Evolutionary conservation across 2,888 invertebrate genomes (phyloP), one percentile per base, ranked within the genome.

Genomic region (Sicus ferrugineus): DNA sequence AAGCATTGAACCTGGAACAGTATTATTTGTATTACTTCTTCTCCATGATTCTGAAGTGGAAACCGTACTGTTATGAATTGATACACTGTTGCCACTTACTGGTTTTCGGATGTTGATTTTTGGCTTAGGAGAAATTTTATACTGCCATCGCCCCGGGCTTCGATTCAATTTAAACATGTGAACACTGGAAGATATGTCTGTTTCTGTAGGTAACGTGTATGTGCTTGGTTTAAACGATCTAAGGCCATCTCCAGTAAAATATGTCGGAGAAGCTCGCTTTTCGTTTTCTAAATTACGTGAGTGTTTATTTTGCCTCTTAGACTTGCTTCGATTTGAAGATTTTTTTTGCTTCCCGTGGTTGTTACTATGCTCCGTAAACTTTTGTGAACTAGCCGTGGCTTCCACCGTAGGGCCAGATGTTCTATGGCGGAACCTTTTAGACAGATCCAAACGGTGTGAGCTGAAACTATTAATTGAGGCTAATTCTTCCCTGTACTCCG

Each of bases 121-220:
- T 3, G 95, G 95, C 83, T 94, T 95, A 0, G 94, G 91, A 28
- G 94, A 93, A 11, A 95, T 94, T 86, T 94, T 95, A 84, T 95
- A 95, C 77, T 94, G 93, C 95, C 95, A 95, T 75, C 95, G 90
- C 66, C 95, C 94, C 0, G 83, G 93, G 16, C 93, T 88, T 58
- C 94, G 88, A 79, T 93, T 93, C 54, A 95, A 86, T 83, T 94
- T 95, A 78, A 94, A 91, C 85, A 93, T 93, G 80, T 92, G 93
- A 70, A 92, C 86, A 74, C 91, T 90, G 48, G 90, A 89, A 5
- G 90, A 87, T 28, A 74, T 59, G 56, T 87, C 86, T 78, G 87
- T 86, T 75, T 90, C 90, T 2, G 88, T 76, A 70, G 88, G 82
- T 72, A 28, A 7, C 7, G 26, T 88, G 83, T 89, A 88, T 69